These are phyloP conservation scores for Netelia virgata DNA, from an alignment of 2,888 invertebrate species.

Conservation along the genomic window DNA sequence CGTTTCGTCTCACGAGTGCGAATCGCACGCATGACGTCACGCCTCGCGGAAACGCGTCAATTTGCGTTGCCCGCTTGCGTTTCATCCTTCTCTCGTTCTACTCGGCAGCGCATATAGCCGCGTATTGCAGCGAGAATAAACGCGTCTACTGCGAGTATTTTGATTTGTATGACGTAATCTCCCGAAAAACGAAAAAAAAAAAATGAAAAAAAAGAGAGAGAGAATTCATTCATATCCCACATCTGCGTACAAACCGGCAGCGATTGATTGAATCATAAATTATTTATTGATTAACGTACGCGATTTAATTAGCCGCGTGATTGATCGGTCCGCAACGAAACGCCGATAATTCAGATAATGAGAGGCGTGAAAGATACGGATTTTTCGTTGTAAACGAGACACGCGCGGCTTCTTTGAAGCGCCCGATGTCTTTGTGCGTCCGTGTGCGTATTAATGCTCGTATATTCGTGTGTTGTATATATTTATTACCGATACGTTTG, in stretches of 20 bases:
- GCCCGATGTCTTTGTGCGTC: conserved; percentile 23
- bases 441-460: background rate
- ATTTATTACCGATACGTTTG: conserved; percentile 64
- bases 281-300: conserved; percentile 27
- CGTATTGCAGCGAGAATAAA: conserved; percentile 37
- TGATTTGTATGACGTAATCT: background rate
- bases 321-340: conserved; percentile 28
- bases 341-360: conserved; percentile 47
- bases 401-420: conserved; percentile 46
- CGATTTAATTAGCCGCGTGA: conserved; percentile 43
- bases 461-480: conserved; percentile 19
- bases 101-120: conserved; percentile 32
- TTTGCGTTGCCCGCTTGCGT: conserved; percentile 72
- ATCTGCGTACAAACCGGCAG: background rate
- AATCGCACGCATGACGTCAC: conserved; percentile 78
- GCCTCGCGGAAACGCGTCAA: conserved; percentile 82
- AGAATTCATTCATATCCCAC: background rate
- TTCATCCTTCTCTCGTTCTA: conserved; percentile 56
- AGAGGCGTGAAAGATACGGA: conserved; percentile 51
- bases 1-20: conserved; percentile 73
- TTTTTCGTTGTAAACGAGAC: conserved; percentile 42
- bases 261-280: conserved; percentile 16
- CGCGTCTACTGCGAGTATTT: conserved; percentile 1
- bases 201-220: background rate
- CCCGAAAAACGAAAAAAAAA: background rate